Evolutionary conservation across 2,888 invertebrate species (phyloP).

Genomic region (Tetragonisca angustula): DNA sequence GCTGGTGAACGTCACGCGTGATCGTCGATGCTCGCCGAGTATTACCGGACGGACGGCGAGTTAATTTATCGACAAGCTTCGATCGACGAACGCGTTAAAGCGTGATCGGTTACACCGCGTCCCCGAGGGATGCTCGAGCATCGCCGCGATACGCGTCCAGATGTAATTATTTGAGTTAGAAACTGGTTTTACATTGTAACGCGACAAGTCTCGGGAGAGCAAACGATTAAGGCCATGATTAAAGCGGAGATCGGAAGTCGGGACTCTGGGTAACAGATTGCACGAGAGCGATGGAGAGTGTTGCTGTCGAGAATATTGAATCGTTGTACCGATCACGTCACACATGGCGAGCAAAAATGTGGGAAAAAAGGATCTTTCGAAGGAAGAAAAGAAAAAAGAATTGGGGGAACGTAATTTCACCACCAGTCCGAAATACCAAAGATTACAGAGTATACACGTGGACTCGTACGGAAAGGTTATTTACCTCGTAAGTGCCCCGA

Average conservation of each 20-base stretch:
- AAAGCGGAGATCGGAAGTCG: neutral
- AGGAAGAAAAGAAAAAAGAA: no score
- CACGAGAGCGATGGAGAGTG: neutral
- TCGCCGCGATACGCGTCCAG: neutral
- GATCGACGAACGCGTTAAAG: neutral
- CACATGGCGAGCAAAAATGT: neutral
- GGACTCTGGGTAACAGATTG: neutral
- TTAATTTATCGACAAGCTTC: slow-evolving; percentile 43
- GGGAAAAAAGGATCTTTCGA: neutral
- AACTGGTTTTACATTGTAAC: neutral
- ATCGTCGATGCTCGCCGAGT: slow-evolving; percentile 9
- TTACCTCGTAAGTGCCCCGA: neutral
- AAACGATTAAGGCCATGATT: neutral
- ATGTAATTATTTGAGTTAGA: neutral
- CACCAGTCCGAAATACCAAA: neutral
- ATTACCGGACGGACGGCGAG: slow-evolving; percentile 20
- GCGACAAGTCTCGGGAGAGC: neutral
- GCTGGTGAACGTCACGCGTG: slow-evolving; percentile 21
- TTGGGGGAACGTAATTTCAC: neutral
- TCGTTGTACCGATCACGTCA: neutral
- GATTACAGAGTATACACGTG: neutral
- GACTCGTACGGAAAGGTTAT: neutral
- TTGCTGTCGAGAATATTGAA: neutral
- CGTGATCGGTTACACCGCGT: slow-evolving; percentile 11
- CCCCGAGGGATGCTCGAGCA: neutral